Evolutionary conservation across 2,888 invertebrate genomes (phyloP), one percentile per base, ranked within the genome.

Genomic region (Meandrusa payeni): DNA sequence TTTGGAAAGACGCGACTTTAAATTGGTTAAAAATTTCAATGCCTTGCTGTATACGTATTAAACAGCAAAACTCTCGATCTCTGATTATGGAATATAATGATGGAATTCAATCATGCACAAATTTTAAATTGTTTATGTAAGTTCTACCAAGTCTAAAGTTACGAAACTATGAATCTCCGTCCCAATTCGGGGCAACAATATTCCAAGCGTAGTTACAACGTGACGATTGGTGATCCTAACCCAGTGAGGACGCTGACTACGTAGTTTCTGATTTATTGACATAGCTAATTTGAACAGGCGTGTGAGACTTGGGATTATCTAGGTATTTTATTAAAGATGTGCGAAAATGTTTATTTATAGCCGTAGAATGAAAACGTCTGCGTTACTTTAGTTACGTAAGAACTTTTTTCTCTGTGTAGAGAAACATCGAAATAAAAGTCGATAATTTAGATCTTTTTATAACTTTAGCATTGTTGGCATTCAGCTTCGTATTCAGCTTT

Each of bases 381-480:
- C 12, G 9, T 27, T 38, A 26, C n/a, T 19, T 32, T 32, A n/a
- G 32, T 43, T 43, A 31, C 38, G 31, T 39, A 39, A 39, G 17
- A 38, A 7, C 9, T 39, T 34, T 12, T 41, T 31, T 34, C 10
- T 10, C 13, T 6, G 6, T 17, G 17, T 17, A 7, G 28, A 7
- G 28, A 15, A 27, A 28, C 17, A 33, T 32, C 22, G 5, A 12
- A 44, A 39, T 27, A 27, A 38, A 38, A 37, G 24, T 26, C 20
- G 7, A 37, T 37, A 20, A 31, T 37, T 43, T 31, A 23, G 13
- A 26, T 38, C 26, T 38, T 24, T 31, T 26, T 42, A n/a, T 37
- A 28, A 41, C 40, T 7, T 39, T 41, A 44, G 47, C 47, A 48
- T 47, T 50, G 53, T 57, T 55, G 55, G 51, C 52, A 50, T 53